phyloP scores from a whole-genome alignment of 2,888 invertebrate genomes.

The Parelbella ahira region DNA sequence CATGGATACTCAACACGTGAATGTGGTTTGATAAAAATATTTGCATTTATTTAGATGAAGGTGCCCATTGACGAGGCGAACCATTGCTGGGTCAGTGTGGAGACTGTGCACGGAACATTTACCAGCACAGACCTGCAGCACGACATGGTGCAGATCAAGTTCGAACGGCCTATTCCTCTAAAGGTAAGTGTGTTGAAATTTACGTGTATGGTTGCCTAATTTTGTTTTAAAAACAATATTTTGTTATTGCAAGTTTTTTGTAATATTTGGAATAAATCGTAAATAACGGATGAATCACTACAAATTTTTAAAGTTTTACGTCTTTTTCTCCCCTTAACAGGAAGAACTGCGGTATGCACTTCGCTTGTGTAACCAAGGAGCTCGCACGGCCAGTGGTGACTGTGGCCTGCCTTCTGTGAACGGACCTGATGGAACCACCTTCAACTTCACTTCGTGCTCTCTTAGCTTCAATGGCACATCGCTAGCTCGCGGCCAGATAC shows the following conservation, averaged over 20 bases:
- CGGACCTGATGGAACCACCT: conserved; percentile 95
- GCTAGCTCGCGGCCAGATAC: conserved; percentile 95
- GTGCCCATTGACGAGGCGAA: conserved; percentile 66
- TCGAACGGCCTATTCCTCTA: conserved; percentile 91
- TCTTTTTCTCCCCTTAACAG: conserved; percentile 70
- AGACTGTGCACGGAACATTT: conserved; percentile 90
- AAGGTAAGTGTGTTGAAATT: conserved; percentile 84
- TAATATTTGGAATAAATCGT: too few species aligned
- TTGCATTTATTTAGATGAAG: conserved; percentile 58
- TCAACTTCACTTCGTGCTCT: conserved; percentile 94
- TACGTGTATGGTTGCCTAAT: too few species aligned
- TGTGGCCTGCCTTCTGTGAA: conserved; percentile 93
- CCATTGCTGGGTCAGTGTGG: conserved; percentile 94
- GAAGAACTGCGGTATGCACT: conserved; percentile 94
- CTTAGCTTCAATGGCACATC: conserved; percentile 98
- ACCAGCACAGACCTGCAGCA: conserved; percentile 92
- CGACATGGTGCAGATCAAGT: conserved; percentile 94
- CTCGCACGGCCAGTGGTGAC: conserved; percentile 96
- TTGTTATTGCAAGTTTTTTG: too few species aligned
- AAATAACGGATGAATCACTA: too few species aligned
- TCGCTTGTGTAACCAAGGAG: conserved; percentile 92
- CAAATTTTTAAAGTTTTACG: too few species aligned
- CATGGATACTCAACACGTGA: too few species aligned
- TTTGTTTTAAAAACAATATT: too few species aligned
- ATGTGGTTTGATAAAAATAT: too few species aligned